Conservation (phyloP, 2,888 invertebrate species). For the Fragum whitleyi region DNA sequence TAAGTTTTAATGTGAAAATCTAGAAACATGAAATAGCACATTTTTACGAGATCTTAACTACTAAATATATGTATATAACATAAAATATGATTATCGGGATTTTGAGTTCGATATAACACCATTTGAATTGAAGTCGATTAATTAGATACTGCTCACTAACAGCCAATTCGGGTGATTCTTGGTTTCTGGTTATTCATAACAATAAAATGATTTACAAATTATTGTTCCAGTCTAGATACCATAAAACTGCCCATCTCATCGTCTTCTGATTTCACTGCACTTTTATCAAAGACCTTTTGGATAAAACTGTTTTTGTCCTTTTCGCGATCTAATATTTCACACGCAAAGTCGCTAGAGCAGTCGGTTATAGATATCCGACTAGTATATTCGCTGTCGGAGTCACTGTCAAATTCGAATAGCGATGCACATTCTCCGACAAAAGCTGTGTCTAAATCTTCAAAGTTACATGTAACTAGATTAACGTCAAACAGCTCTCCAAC, state of each 20-base stretch:
- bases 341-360: constrained; percentile 18
- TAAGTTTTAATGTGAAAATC: no score
- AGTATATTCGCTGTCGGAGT: not conserved
- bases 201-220: no score
- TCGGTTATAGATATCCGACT: not conserved
- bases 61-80: no score
- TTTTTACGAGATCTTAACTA: no score
- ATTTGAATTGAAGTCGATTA: no score
- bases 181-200: no score
- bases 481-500: not conserved
- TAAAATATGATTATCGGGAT: no score
- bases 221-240: constrained; percentile 40
- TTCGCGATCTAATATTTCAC: constrained; percentile 4
- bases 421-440: not conserved
- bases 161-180: no score
- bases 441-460: no score
- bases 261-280: constrained; percentile 25
- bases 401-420: not conserved
- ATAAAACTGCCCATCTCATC: constrained; percentile 48
- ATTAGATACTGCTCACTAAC: no score
- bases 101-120: no score
- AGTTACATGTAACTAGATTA: not conserved
- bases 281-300: not conserved
- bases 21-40: no score
- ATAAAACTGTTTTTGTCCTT: constrained; percentile 16